Evolutionary conservation across 2,797 vertebrate genomes (phyloP).

Genomic region (Pseudochromis fuscus): DNA sequence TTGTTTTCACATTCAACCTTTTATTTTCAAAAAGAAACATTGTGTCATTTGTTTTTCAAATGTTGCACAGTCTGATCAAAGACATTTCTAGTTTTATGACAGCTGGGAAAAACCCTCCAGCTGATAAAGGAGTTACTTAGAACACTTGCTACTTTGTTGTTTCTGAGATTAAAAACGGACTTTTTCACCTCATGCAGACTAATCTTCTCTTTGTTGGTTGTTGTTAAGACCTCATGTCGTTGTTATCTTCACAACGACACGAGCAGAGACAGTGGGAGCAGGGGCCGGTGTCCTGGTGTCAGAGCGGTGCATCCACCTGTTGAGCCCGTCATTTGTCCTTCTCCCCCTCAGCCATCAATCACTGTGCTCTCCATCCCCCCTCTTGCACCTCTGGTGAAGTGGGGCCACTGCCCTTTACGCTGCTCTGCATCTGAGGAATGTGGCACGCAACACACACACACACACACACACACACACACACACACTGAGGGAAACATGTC

Average conservation of each 20-base stretch:
- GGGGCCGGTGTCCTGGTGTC: neutral
- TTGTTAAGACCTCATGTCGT: neutral
- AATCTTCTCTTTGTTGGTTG: neutral
- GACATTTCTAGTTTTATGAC: too few species aligned
- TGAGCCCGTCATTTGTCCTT: constrained; percentile 24
- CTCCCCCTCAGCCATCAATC: constrained; percentile 62
- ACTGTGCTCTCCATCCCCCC: constrained; percentile 58
- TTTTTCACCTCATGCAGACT: neutral
- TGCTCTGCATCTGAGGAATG: constrained; percentile 78
- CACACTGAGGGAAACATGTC: constrained; percentile 22
- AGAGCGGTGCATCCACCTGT: constrained; percentile 58
- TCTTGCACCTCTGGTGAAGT: constrained; percentile 73
- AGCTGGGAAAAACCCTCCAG: too few species aligned
- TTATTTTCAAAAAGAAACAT: neutral
- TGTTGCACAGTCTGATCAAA: too few species aligned
- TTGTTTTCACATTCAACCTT: neutral
- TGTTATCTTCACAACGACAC: neutral
- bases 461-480: constrained; percentile 46
- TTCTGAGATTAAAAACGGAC: neutral
- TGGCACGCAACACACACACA: constrained; percentile 55
- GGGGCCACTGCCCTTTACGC: constrained; percentile 78
- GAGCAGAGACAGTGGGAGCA: neutral
- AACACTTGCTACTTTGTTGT: too few species aligned
- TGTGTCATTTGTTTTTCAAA: neutral
- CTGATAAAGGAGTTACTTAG: too few species aligned